Evolutionary conservation across 2,797 vertebrate species (phyloP).

Genomic region (Parauchenoglanis punctatus): DNA sequence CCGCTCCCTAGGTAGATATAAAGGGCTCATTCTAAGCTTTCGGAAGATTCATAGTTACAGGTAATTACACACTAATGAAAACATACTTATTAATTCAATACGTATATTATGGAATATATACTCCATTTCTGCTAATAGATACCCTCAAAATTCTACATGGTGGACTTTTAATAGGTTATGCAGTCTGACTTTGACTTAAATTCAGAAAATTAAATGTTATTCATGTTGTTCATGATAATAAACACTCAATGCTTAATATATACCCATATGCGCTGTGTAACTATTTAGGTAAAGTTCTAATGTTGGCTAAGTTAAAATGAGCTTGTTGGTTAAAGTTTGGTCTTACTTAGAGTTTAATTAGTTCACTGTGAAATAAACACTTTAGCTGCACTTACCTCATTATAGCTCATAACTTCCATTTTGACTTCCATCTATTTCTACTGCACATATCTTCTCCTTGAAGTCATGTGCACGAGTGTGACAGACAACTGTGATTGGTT

Average conservation of each 20-base stretch:
- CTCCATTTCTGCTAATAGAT: too few species aligned
- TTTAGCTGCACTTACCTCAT: background rate
- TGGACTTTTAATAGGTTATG: background rate
- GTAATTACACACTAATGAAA: too few species aligned
- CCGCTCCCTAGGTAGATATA: too few species aligned
- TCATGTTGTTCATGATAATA: background rate
- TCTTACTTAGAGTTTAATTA: background rate
- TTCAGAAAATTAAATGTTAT: background rate
- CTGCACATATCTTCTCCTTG: background rate
- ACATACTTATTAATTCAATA: too few species aligned
- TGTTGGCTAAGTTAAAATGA: background rate
- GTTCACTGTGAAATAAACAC: background rate
- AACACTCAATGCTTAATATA: background rate
- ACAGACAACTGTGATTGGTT: background rate
- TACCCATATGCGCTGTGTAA: background rate
- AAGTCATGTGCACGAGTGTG: too few species aligned
- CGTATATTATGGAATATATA: too few species aligned
- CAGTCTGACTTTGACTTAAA: background rate
- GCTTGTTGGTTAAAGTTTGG: background rate
- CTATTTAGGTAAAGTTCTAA: background rate
- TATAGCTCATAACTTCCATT: background rate
- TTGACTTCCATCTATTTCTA: background rate
- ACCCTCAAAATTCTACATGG: too few species aligned
- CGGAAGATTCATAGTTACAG: too few species aligned
- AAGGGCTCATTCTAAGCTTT: too few species aligned